Evolutionary conservation across 30 jellyfish, hydroid and myxozoan genomes (phyloP).

Genomic region (Mastigias papua): DNA sequence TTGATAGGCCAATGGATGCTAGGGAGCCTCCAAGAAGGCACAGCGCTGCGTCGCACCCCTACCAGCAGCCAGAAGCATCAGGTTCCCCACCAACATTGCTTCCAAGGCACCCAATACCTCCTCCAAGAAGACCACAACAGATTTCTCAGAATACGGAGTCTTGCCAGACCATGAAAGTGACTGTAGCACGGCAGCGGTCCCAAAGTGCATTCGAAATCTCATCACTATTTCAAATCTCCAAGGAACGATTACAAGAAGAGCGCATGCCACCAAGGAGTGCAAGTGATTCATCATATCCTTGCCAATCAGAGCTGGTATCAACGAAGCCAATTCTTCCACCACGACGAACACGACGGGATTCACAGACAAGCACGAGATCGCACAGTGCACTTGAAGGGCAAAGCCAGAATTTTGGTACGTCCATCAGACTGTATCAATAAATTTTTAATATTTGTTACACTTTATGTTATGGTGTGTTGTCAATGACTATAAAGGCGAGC

Average conservation of each 20-base stretch:
- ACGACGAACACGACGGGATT: not conserved
- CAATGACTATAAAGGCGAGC: no score
- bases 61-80: not conserved
- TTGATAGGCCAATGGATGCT: no score
- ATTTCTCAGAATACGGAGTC: not conserved
- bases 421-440: not conserved
- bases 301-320: not conserved
- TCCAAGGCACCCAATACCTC: slow-evolving; percentile 64
- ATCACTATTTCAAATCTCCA: not conserved
- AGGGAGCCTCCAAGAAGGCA: slow-evolving; percentile 26
- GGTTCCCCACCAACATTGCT: slow-evolving; percentile 29
- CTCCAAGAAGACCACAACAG: slow-evolving; percentile 15
- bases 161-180: not conserved
- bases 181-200: not conserved
- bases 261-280: not conserved
- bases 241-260: not conserved
- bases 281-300: not conserved
- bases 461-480: no score
- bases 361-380: not conserved
- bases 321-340: not conserved
- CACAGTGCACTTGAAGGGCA: not conserved
- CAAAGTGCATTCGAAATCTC: not conserved
- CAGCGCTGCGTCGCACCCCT: slow-evolving; percentile 20
- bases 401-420: not conserved
- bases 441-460: not conserved